A percentile compares a stretch with the other conserved stretches of the same genome.
Evolutionary conservation across 2,888 invertebrate genomes (phyloP).

Genomic region (Drosophila leonis): DNA sequence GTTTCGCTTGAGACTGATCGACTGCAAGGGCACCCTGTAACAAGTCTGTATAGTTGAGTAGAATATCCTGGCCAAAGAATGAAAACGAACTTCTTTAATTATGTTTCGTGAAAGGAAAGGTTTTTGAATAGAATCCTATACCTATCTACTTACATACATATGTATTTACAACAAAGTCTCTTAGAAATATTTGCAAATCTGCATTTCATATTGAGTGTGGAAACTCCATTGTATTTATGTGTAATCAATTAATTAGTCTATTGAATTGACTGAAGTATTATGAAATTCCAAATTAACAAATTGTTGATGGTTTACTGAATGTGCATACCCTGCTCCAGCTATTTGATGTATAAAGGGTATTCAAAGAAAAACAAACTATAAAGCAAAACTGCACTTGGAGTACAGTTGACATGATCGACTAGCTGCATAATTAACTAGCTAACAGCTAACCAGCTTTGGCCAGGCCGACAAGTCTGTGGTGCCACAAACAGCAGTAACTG

Average conservation of each 20-base stretch:
- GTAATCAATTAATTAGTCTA: background rate
- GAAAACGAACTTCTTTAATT: too few species aligned
- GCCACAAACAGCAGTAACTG: slow-evolving; percentile 40
- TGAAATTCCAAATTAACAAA: background rate
- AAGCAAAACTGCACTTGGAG: slow-evolving; percentile 48
- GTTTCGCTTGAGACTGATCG: background rate
- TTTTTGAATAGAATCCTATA: too few species aligned
- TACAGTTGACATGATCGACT: slow-evolving; percentile 84
- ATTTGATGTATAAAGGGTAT: background rate
- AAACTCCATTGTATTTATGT: background rate
- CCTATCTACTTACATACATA: too few species aligned
- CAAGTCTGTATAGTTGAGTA: background rate
- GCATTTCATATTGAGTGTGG: too few species aligned
- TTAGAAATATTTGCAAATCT: too few species aligned
- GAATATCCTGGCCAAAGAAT: too few species aligned
- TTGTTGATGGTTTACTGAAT: background rate
- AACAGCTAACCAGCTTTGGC: slow-evolving; percentile 28
- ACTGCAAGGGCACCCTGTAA: background rate
- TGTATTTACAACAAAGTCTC: too few species aligned
- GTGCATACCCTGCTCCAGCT: background rate
- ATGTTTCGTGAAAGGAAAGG: too few species aligned
- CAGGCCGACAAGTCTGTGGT: slow-evolving; percentile 23
- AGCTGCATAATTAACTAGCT: slow-evolving; percentile 56
- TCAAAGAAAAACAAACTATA: slow-evolving; percentile 23
- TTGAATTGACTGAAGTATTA: background rate